Percentiles rank a stretch among this genome's conserved stretches.
These are phyloP conservation scores for Drosophila kokeensis DNA, from an alignment of 2,888 invertebrate genomes.

Conservation along the genomic window DNA sequence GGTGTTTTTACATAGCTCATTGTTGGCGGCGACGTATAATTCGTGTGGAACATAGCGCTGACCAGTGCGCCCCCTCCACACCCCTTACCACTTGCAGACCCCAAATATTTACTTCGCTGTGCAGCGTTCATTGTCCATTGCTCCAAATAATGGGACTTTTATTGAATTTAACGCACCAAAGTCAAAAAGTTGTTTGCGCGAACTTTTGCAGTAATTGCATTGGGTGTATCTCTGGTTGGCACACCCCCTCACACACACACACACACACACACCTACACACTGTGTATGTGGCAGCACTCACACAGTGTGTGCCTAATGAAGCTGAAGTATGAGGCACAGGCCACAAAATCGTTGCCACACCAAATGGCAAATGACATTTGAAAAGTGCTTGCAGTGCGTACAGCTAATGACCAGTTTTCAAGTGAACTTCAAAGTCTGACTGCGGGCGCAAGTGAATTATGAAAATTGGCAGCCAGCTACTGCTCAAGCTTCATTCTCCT, in stretches of 20 bases:
- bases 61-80: constrained; percentile 10
- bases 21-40: constrained; percentile 55
- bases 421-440: constrained; percentile 78
- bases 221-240: constrained; percentile 37
- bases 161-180: constrained; percentile 78
- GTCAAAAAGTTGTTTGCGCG: constrained; percentile 79
- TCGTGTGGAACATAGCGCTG: constrained; percentile 13
- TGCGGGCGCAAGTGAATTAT: constrained; percentile 74
- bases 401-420: constrained; percentile 73
- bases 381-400: constrained; percentile 74
- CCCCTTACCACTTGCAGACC: background rate
- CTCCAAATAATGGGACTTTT: constrained; percentile 76
- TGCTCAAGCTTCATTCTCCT: background rate
- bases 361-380: constrained; percentile 77
- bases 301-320: constrained; percentile 67
- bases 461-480: constrained; percentile 61
- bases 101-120: background rate
- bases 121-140: constrained; percentile 60
- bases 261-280: background rate
- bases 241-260: constrained; percentile 16
- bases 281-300: background rate
- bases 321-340: constrained; percentile 58
- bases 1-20: constrained; percentile 63
- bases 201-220: constrained; percentile 80
- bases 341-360: constrained; percentile 70